Conservation (phyloP, 2,888 invertebrate species). For the Acholoe squamosa region DNA sequence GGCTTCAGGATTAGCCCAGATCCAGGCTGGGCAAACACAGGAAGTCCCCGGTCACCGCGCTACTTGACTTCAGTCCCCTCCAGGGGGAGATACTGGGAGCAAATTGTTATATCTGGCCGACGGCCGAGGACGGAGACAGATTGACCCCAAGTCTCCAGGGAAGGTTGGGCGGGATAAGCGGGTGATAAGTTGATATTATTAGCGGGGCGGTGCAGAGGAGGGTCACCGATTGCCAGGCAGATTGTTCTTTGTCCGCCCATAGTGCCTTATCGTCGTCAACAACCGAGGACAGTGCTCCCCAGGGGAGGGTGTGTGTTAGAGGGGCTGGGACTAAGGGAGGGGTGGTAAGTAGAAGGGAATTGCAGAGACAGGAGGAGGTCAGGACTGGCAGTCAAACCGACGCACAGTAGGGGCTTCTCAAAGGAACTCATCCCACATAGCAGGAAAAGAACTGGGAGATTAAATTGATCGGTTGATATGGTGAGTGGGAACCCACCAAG, state of each 20-base stretch:
- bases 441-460: too few relatives aligned
- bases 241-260: constrained; percentile 32
- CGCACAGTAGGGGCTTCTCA: too few relatives aligned
- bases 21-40: not conserved
- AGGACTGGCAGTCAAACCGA: too few relatives aligned
- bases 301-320: not conserved
- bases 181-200: constrained; percentile 60
- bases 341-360: too few relatives aligned
- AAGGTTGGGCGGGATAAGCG: not conserved
- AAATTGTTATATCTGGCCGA: constrained; percentile 26
- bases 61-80: not conserved
- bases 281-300: not conserved
- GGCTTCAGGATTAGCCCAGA: not conserved
- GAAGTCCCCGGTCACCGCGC: not conserved
- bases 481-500: too few relatives aligned
- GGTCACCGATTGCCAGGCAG: constrained; percentile 43
- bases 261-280: not conserved
- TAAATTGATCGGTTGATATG: too few relatives aligned
- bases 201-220: not conserved
- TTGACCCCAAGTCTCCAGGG: not conserved
- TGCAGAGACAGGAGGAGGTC: too few relatives aligned
- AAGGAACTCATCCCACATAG: too few relatives aligned
- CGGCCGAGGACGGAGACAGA: not conserved
- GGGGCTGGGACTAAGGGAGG: not conserved
- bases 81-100: constrained; percentile 10